Base-by-base conservation (phyloP, 2,113 vertebrate genomes). In the Gadus macrocephalus region DNA sequence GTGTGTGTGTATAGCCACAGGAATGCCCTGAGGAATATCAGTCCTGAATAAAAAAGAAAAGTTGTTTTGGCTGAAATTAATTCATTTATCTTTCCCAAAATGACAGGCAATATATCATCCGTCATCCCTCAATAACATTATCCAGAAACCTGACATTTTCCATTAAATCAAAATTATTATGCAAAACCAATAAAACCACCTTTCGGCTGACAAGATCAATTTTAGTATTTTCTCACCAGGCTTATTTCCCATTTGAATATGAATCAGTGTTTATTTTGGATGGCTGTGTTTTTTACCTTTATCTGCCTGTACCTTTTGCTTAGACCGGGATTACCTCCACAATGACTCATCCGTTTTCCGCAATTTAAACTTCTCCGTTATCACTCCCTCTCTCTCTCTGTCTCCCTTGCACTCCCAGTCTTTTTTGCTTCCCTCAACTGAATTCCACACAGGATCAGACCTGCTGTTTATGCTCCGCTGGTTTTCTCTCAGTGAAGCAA, bases 381-480 rank as follows among this genome's bases (percentile, higher is more conserved):
- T 68, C 19, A 65, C 67, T 58, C 58, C 28, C 75, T 70, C 64
- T 28, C 66, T 74, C 73, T 68, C 77, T 70, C 53, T 76, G 66
- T 76, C 68, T 60, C 71, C 66, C 35, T 77, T 69, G 67, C 73
- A 49, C 69, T 62, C 61, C 66, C n/a, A 27, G 27, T 69, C 5
- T n/a, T 56, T 72, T 73, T 62, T 76, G 67, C 58, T 63, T 68
- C 68, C 76, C 74, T 69, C 62, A 25, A 74, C 67, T 83, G 77
- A 91, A 91, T 85, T 91, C 89, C 90, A 79, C 86, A 88, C 81
- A 90, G 89, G 90, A 90, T 89, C 86, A 83, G 87, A 89, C 89
- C 87, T 90, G 88, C 86, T 90, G 84, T 89, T 85, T 82, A 87
- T 83, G 85, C 85, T 80, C 71, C 71, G 68, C 80, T 86, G 75